phyloP scores from a whole-genome alignment of 2,797 vertebrate species.

The Enteromius afrohamiltoni region DNA sequence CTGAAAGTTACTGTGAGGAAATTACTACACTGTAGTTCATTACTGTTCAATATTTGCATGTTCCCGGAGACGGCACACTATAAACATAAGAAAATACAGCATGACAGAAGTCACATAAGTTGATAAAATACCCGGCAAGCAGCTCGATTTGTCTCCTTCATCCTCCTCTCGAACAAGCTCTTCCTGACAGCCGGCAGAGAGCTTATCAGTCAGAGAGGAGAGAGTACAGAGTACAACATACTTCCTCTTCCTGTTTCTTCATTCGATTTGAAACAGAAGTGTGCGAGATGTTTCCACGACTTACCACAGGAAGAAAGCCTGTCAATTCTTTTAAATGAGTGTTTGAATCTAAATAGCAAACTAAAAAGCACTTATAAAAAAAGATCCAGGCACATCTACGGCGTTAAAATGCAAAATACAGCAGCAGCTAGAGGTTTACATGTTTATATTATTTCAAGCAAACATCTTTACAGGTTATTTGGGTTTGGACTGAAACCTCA shows the following conservation, averaged over 20 bases:
- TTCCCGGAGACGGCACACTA: not conserved
- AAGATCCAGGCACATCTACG: not conserved
- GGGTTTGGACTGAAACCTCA: not conserved
- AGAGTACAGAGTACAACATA: slow-evolving; percentile 38
- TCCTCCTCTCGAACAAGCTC: slow-evolving; percentile 23
- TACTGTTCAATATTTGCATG: not conserved
- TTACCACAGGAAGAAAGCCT: slow-evolving; percentile 35
- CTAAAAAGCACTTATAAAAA: not conserved
- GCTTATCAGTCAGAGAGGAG: slow-evolving; percentile 43
- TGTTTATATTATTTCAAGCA: too few species aligned
- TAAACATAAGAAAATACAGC: not conserved
- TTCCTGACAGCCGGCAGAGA: slow-evolving; percentile 36
- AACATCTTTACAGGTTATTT: not conserved
- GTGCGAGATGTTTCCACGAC: slow-evolving; percentile 28
- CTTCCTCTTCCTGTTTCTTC: slow-evolving; percentile 56
- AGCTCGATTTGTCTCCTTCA: slow-evolving; percentile 24
- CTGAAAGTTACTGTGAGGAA: not conserved
- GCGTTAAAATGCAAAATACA: not conserved
- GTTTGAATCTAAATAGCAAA: not conserved
- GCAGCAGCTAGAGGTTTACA: not conserved
- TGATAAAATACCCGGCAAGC: slow-evolving; percentile 19
- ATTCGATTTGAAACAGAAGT: slow-evolving; percentile 48
- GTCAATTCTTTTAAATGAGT: slow-evolving; percentile 6
- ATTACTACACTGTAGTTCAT: not conserved
- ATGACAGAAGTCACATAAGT: slow-evolving; percentile 9